Conservation (phyloP, 2,797 vertebrate species). For the Sebastes melanostomus region DNA sequence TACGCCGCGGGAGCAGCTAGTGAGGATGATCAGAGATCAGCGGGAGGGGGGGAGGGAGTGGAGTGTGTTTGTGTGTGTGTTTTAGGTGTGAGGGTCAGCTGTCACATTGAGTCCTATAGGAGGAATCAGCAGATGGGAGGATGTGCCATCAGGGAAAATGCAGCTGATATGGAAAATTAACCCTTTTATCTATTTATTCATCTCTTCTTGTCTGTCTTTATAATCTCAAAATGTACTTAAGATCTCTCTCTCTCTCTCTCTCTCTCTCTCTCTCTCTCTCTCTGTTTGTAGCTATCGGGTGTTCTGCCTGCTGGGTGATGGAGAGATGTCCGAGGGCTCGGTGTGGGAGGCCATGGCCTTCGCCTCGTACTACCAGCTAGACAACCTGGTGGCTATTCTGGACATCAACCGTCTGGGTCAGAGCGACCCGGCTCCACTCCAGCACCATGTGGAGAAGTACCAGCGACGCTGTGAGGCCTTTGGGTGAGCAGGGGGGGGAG, state of each 20-base stretch:
- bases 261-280: not conserved
- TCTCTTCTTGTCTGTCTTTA: not conserved
- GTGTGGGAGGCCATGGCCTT: constrained; percentile 97
- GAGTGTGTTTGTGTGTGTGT: not conserved
- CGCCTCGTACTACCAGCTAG: constrained; percentile 89
- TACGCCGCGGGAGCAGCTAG: constrained; percentile 46
- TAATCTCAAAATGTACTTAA: no score
- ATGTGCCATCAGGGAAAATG: not conserved
- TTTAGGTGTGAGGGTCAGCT: constrained; percentile 46
- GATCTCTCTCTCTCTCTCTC: no score
- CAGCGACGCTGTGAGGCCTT: constrained; percentile 93
- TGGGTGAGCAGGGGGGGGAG: constrained; percentile 76
- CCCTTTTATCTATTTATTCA: not conserved
- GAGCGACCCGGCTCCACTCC: constrained; percentile 90
- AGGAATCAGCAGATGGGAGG: not conserved
- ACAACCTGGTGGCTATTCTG: constrained; percentile 91
- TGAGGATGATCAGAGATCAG: constrained; percentile 19
- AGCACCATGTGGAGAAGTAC: constrained; percentile 91
- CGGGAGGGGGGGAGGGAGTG: not conserved
- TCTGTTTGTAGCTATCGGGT: constrained; percentile 83
- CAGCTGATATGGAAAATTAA: constrained; percentile 15
- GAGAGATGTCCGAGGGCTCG: constrained; percentile 90
- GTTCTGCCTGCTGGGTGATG: constrained; percentile 91
- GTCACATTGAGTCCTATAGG: constrained; percentile 3
- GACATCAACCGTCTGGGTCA: constrained; percentile 94